These are phyloP conservation scores for Oligia strigilis DNA, from an alignment of 2,888 invertebrate species.

Conservation along the genomic window DNA sequence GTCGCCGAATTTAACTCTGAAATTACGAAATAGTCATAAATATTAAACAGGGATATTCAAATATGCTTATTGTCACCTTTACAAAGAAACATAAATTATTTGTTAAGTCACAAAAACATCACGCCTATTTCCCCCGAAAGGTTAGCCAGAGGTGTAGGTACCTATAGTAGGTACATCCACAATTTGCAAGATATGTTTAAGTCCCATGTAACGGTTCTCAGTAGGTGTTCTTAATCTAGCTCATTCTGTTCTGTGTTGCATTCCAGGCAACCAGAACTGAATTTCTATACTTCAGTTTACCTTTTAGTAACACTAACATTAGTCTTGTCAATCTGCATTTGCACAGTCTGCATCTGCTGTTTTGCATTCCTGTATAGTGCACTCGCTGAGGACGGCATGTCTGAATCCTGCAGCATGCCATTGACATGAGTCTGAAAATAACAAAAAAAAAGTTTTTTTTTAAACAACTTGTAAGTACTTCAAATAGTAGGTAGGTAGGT, in stretches of 20 bases:
- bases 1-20: conserved; percentile 88
- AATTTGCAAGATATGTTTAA: no score
- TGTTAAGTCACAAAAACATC: no score
- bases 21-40: conserved; percentile 38
- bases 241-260: background rate
- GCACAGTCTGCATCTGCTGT: conserved; percentile 80
- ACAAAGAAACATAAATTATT: no score
- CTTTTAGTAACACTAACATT: conserved; percentile 88
- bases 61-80: background rate
- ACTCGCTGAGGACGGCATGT: conserved; percentile 88
- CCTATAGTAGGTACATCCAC: no score
- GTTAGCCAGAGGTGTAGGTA: no score
- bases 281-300: conserved; percentile 65
- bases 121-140: no score
- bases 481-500: no score
- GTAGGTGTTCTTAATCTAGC: no score
- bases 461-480: no score
- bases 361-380: conserved; percentile 83
- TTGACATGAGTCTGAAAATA: conserved; percentile 86
- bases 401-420: conserved; percentile 87
- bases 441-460: background rate
- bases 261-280: background rate
- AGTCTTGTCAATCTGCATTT: conserved; percentile 87
- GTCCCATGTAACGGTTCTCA: no score
- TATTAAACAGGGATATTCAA: background rate